Percentiles rank a stretch among this genome's conserved stretches.
phyloP scores from a whole-genome alignment of 1,140 invertebrate species.

The Drosophila malerkotliana region DNA sequence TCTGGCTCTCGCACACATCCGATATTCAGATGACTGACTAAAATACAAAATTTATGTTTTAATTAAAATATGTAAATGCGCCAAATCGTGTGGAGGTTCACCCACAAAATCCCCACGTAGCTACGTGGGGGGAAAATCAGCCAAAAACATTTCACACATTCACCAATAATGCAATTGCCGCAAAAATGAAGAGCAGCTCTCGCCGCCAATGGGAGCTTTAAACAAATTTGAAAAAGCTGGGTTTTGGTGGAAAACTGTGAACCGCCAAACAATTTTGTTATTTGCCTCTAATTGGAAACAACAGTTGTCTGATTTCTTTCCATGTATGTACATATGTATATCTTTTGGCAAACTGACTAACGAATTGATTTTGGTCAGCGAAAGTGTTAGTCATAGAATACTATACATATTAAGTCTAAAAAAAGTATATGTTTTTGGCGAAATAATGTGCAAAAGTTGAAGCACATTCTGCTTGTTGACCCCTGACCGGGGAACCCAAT shows the following conservation, averaged over 20 bases:
- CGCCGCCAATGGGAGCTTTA: constrained; percentile 21
- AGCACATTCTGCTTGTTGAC: constrained; percentile 12
- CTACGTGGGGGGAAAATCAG: constrained; percentile 34
- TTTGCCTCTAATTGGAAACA: constrained; percentile 77
- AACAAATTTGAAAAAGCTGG: constrained; percentile 55
- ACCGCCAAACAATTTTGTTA: constrained; percentile 76
- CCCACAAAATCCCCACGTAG: neutral
- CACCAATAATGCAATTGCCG: constrained; percentile 70
- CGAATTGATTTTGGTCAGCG: constrained; percentile 38
- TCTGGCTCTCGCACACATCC: constrained; percentile 18
- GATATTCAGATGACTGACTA: constrained; percentile 26
- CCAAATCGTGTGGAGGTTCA: constrained; percentile 54
- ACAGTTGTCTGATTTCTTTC: constrained; percentile 54
- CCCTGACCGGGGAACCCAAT: constrained; percentile 32
- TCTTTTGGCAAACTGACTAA: constrained; percentile 5
- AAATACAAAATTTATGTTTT: constrained; percentile 72
- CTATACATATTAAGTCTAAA: constrained; percentile 1
- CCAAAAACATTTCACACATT: constrained; percentile 77
- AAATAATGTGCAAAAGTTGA: constrained; percentile 20
- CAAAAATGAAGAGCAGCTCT: constrained; percentile 15
- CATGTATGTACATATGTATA: neutral
- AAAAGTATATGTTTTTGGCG: neutral
- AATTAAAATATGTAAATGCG: constrained; percentile 80
- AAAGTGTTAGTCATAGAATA: constrained; percentile 19
- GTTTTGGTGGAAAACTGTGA: constrained; percentile 37